These are phyloP conservation scores for Desmophyllum pertusum DNA, from an alignment of 92 coral and sea anemone species.

Conservation along the genomic window DNA sequence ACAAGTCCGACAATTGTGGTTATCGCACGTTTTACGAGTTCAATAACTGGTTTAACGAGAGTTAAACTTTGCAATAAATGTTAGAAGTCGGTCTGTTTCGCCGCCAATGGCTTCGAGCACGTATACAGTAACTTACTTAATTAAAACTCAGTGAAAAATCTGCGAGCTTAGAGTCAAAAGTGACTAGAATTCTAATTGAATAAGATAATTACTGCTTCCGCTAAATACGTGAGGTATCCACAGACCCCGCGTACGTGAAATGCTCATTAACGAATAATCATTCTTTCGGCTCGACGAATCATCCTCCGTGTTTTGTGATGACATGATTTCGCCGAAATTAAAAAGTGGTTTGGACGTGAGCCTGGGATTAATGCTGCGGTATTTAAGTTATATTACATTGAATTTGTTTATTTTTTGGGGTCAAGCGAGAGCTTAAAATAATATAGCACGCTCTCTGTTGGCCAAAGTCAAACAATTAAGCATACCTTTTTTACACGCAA, in stretches of 20 bases:
- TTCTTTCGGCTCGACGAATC: slow-evolving; percentile 24
- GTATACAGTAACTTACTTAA: slow-evolving; percentile 2
- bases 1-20: not conserved
- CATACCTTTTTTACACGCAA: not conserved
- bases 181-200: not conserved
- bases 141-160: not conserved
- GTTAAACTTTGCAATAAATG: not conserved
- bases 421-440: slow-evolving; percentile 16
- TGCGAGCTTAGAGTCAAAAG: not conserved
- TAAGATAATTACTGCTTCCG: slow-evolving; percentile 12
- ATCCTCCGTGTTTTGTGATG: not conserved
- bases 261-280: slow-evolving; percentile 6
- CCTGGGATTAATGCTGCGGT: slow-evolving; percentile 36
- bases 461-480: not conserved
- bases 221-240: slow-evolving; percentile 19
- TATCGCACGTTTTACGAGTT: not conserved
- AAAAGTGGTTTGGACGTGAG: slow-evolving; percentile 24
- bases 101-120: too few species aligned
- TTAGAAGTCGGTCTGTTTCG: slow-evolving; percentile 8
- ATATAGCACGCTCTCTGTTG: not conserved
- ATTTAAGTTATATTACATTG: slow-evolving; percentile 5
- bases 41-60: not conserved
- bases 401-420: slow-evolving; percentile 31
- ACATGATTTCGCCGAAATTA: slow-evolving; percentile 39
- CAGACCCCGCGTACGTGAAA: slow-evolving; percentile 27